A percentile compares a stretch with the other conserved stretches of the same genome.
phyloP scores from a whole-genome alignment of 2,797 vertebrate species.

The Phataginus tetradactyla region DNA sequence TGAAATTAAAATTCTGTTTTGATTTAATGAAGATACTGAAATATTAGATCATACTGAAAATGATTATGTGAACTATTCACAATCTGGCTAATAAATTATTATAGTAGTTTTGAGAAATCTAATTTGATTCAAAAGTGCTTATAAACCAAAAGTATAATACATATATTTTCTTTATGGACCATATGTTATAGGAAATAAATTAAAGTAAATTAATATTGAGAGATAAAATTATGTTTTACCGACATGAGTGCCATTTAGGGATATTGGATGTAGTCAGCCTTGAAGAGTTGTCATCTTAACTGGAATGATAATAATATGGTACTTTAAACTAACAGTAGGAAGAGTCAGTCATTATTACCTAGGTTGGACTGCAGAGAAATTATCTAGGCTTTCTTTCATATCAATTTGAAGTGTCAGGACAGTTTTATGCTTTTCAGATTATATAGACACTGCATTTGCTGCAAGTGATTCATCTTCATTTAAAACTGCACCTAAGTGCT shows the following conservation, averaged over 20 bases:
- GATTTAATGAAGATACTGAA: neutral
- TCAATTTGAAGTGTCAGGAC: constrained; percentile 54
- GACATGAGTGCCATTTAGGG: constrained; percentile 37
- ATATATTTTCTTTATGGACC: constrained; percentile 64
- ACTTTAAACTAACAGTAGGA: constrained; percentile 51
- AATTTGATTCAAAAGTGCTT: constrained; percentile 62
- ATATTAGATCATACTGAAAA: constrained; percentile 45
- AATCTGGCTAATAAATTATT: constrained; percentile 41
- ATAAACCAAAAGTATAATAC: constrained; percentile 50
- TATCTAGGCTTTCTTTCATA: constrained; percentile 21
- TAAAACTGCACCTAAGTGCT: constrained; percentile 37
- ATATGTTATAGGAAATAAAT: constrained; percentile 69
- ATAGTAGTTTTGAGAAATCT: constrained; percentile 32
- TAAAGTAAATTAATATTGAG: constrained; percentile 60
- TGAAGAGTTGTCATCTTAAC: constrained; percentile 29
- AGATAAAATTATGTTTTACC: constrained; percentile 75
- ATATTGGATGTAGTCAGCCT: constrained; percentile 49
- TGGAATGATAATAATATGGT: constrained; percentile 20
- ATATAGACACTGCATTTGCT: constrained; percentile 3
- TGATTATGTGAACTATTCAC: constrained; percentile 64
- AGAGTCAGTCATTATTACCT: constrained; percentile 21
- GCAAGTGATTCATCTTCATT: constrained; percentile 72
- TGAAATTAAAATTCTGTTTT: constrained; percentile 21
- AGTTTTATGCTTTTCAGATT: constrained; percentile 45
- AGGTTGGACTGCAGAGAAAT: neutral